Conservation (phyloP, 2,113 vertebrate species). For the Cebidichthys violaceus region DNA sequence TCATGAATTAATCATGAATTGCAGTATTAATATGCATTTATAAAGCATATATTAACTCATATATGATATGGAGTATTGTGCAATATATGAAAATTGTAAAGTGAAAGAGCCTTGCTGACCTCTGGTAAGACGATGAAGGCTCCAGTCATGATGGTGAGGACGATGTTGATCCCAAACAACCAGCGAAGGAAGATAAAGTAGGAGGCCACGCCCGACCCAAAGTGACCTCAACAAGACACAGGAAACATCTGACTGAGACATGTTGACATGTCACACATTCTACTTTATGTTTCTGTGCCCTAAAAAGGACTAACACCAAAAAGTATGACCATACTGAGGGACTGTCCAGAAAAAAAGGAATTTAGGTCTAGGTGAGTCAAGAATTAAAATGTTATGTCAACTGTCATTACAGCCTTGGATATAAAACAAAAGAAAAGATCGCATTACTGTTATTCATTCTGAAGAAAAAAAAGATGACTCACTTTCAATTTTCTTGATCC, state of each 20-base stretch:
- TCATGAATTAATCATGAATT: no score
- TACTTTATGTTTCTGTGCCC: not conserved
- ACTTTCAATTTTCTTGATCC: conserved; percentile 99
- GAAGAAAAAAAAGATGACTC: conserved; percentile 68
- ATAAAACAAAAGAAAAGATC: not conserved
- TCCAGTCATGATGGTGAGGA: conserved; percentile 95
- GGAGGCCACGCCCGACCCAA: conserved; percentile 97
- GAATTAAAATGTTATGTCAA: not conserved
- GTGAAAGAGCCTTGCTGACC: conserved; percentile 81
- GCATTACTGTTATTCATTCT: not conserved
- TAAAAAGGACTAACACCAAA: not conserved
- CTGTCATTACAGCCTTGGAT: not conserved
- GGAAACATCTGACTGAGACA: conserved; percentile 15
- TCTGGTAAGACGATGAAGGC: conserved; percentile 97
- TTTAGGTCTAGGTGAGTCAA: not conserved
- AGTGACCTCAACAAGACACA: conserved; percentile 88
- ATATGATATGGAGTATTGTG: not conserved
- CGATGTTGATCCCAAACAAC: conserved; percentile 98
- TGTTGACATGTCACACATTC: not conserved
- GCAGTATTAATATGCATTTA: no score
- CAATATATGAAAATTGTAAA: not conserved
- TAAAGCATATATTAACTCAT: not conserved
- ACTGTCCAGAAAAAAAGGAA: not conserved
- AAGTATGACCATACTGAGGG: not conserved
- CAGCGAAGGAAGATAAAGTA: conserved; percentile 99